These are phyloP conservation scores for Drosophila athabasca DNA, from an alignment of 1,140 invertebrate genomes.

Conservation along the genomic window DNA sequence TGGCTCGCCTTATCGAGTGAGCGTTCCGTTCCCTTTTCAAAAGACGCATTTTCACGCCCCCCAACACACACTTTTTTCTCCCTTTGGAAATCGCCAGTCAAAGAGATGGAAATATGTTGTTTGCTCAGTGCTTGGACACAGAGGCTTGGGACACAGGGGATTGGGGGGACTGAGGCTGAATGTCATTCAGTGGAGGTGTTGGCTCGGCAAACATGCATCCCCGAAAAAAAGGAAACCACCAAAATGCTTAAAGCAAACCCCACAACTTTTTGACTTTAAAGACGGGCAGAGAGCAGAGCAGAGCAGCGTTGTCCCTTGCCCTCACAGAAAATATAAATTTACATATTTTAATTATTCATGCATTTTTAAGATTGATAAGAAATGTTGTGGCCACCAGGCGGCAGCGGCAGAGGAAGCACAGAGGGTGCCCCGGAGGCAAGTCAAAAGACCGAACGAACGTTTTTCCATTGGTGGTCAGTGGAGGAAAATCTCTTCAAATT, in stretches of 20 bases:
- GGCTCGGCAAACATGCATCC: constrained; percentile 52
- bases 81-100: constrained; percentile 32
- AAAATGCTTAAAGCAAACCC: constrained; percentile 43
- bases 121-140: constrained; percentile 19
- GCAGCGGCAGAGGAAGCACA: not conserved
- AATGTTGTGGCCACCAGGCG: constrained; percentile 37
- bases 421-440: constrained; percentile 13
- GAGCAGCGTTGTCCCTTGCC: too few species aligned
- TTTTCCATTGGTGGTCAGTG: constrained; percentile 33
- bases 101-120: constrained; percentile 68
- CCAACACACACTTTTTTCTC: constrained; percentile 7
- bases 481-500: constrained; percentile 12
- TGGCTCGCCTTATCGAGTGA: constrained; percentile 64
- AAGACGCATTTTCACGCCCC: constrained; percentile 72
- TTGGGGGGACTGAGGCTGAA: not conserved
- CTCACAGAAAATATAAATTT: constrained; percentile 67
- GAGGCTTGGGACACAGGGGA: not conserved
- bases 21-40: constrained; percentile 44
- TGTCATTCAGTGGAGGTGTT: constrained; percentile 47
- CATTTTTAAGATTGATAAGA: constrained; percentile 82
- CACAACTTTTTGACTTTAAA: constrained; percentile 47
- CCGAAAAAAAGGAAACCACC: not conserved
- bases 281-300: not conserved
- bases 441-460: constrained; percentile 8
- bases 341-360: constrained; percentile 82